Evolutionary conservation across 2,797 vertebrate species (phyloP).

Genomic region (Vespertilio murinus): DNA sequence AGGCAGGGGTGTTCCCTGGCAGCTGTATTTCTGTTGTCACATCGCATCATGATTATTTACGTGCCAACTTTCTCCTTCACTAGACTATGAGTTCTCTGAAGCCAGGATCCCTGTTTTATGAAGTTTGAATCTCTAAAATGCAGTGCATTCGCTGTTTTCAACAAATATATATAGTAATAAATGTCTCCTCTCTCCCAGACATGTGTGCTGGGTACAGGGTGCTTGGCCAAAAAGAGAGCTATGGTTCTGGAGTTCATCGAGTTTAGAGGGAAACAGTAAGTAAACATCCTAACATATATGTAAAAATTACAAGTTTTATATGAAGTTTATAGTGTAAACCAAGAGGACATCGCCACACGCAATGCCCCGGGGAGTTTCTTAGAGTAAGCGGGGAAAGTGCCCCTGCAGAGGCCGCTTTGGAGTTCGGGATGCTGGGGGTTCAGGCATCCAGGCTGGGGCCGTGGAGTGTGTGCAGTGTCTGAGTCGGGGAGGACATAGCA

Average conservation of each 20-base stretch:
- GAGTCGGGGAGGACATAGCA: neutral
- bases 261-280: neutral
- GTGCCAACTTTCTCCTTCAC: neutral
- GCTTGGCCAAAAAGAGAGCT: neutral
- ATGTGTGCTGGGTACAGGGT: neutral
- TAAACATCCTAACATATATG: neutral
- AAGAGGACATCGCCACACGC: neutral
- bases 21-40: neutral
- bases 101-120: neutral
- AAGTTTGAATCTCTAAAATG: slow-evolving; percentile 10
- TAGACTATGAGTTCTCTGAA: slow-evolving; percentile 11
- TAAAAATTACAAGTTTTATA: too few species aligned
- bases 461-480: neutral
- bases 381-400: neutral
- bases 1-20: neutral
- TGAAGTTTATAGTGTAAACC: neutral
- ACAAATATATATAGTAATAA: neutral
- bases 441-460: neutral
- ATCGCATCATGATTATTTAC: neutral
- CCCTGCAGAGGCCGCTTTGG: neutral
- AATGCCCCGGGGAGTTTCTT: neutral
- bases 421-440: neutral
- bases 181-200: neutral
- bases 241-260: neutral
- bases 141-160: neutral